These are phyloP conservation scores for Pitta sordida DNA, from an alignment of 2,113 vertebrate species.

Conservation along the genomic window DNA sequence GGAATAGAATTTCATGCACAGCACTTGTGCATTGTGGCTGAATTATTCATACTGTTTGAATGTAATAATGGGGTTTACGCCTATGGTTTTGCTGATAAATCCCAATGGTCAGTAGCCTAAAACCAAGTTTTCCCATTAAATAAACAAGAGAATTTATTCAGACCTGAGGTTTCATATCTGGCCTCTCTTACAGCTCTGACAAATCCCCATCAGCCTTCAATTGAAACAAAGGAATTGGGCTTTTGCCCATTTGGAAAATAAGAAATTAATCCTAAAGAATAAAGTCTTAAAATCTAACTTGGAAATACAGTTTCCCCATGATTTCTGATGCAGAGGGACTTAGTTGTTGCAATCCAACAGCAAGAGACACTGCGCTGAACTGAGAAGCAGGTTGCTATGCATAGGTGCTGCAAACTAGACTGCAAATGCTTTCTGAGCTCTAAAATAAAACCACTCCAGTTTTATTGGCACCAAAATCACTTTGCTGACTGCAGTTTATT, in stretches of 20 bases:
- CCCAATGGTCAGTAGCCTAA: neutral
- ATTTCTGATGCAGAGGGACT: neutral
- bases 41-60: neutral
- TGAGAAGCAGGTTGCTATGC: neutral
- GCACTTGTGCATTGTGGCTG: neutral
- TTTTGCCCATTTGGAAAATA: neutral
- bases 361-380: neutral
- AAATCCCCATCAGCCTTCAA: neutral
- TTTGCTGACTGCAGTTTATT: neutral
- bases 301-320: neutral
- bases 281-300: neutral
- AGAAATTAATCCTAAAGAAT: neutral
- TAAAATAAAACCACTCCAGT: neutral
- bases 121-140: neutral
- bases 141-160: neutral
- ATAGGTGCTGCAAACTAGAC: neutral
- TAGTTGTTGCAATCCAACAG: neutral
- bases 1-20: neutral
- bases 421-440: neutral
- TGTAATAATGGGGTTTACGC: accelerated
- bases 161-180: neutral
- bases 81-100: neutral
- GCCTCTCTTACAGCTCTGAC: neutral
- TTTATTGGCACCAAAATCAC: neutral
- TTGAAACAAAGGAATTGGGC: neutral